Conservation (phyloP, 2,113 vertebrate species). For the Eurystomus gularis region DNA sequence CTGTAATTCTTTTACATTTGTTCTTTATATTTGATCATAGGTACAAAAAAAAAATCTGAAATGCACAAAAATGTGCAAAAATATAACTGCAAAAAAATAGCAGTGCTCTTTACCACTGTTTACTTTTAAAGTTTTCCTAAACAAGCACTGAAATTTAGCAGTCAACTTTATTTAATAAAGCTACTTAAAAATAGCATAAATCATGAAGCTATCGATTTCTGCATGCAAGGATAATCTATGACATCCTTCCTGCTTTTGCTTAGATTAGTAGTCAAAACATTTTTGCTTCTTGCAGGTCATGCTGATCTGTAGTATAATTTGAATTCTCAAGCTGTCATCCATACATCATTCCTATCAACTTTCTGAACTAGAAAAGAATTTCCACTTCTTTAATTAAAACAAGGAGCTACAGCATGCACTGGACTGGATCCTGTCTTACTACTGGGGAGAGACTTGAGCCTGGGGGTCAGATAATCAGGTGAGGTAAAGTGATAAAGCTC, state of each 20-base stretch:
- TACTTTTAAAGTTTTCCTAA: conserved; percentile 30
- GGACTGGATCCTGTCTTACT: neutral
- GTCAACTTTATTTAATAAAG: conserved; percentile 28
- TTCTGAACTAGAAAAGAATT: conserved; percentile 41
- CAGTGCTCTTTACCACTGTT: neutral
- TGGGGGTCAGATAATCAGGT: neutral
- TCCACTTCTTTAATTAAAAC: conserved; percentile 36
- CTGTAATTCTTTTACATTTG: neutral
- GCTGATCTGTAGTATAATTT: conserved; percentile 54
- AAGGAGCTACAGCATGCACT: neutral
- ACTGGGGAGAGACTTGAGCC: neutral
- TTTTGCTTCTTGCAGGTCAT: conserved; percentile 61
- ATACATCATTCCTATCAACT: conserved; percentile 46
- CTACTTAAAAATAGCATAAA: conserved; percentile 24
- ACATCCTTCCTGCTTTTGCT: conserved; percentile 57
- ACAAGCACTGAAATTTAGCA: conserved; percentile 1
- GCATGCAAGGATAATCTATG: conserved; percentile 2
- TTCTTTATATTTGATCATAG: conserved; percentile 3
- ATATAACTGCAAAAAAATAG: neutral
- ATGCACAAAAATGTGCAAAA: neutral
- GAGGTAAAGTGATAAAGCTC: neutral
- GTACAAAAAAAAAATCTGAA: neutral
- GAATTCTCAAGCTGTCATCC: conserved; percentile 68
- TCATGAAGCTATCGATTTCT: neutral
- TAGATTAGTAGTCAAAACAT: conserved; percentile 63